Percentiles rank a stretch among this genome's conserved stretches.
phyloP scores from a whole-genome alignment of 2,888 invertebrate genomes.

The Lochmaea crataegi region DNA sequence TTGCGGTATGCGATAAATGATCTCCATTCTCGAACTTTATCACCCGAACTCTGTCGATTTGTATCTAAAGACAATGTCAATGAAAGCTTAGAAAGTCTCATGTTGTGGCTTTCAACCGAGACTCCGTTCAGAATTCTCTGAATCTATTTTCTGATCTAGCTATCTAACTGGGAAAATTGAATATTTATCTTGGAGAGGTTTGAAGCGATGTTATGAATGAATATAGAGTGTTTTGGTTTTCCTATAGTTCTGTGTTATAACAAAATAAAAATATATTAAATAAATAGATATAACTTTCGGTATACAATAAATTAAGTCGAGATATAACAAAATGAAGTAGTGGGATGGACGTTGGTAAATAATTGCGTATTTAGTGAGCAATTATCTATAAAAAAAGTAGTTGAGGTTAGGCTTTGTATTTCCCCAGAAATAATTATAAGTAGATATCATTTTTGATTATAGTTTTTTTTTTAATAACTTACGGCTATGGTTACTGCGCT shows the following conservation, averaged over 20 bases:
- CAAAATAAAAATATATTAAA: no score
- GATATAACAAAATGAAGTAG: slow-evolving; percentile 22
- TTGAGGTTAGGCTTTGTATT: slow-evolving; percentile 17
- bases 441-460: neutral
- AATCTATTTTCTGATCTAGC: slow-evolving; percentile 20
- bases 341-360: slow-evolving; percentile 20
- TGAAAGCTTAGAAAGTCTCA: slow-evolving; percentile 11
- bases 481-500: neutral
- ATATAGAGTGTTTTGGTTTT: slow-evolving; percentile 20
- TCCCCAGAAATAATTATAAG: slow-evolving; percentile 20
- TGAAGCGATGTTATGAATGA: slow-evolving; percentile 16
- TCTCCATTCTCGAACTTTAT: slow-evolving; percentile 19
- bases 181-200: slow-evolving; percentile 28
- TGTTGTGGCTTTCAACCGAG: slow-evolving; percentile 20
- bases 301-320: slow-evolving; percentile 29
- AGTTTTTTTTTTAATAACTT: neutral
- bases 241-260: neutral
- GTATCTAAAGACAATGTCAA: slow-evolving; percentile 31
- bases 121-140: slow-evolving; percentile 2
- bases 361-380: slow-evolving; percentile 31
- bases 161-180: slow-evolving; percentile 24
- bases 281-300: no score
- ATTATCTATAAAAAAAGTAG: slow-evolving; percentile 19
- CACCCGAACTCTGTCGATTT: slow-evolving; percentile 22
- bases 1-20: slow-evolving; percentile 25